Base-by-base conservation (phyloP, 2,113 vertebrate genomes). In the Hymenochirus boettgeri region DNA sequence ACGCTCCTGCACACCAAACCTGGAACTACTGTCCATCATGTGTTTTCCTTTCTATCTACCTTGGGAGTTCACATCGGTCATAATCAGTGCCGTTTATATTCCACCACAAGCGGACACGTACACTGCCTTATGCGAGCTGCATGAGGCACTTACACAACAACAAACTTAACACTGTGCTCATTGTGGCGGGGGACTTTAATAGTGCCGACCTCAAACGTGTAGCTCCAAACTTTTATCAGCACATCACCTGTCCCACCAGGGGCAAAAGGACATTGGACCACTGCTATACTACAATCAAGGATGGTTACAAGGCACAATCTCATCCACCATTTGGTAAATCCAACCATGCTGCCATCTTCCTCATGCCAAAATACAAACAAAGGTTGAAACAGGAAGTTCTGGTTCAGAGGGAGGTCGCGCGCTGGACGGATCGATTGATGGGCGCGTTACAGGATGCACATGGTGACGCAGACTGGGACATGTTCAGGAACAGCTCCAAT, bases 101-200 rank as follows among this genome's bases (percentile, higher is more conserved):
- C 29, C 29, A 10, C 29, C 29, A 5, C 29, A 31, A 31, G 29
- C 42, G n/a, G 42, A 46, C 42, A 46, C 42, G 13, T 4, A 46
- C 42, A 46, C 42, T 46, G 42, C 42, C n/a, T 46, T 46, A 46
- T 46, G 42, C 42, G n/a, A 46, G 42, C 42, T 46, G 42, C 42
- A 46, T 46, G 42, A 46, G 42, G 42, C 42, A 46, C 42, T 46
- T 12, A 46, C 42, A 46, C 42, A 46, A 15, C 42, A 46, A 4
- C 42, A 46, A 15, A 46, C 42, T 6, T 12, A 46, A 46, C 13
- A 46, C 42, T 15, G 42, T 15, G 42, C 42, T 46, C 11, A 46
- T 46, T 12, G 42, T 46, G 42, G 42, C 42, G 42, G 29, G 29
- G 29, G 29, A 31, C 29, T 31, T 31, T 31, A 31, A 31, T 10